Evolutionary conservation across 53 echinoderm and acorn worm genomes (phyloP), one percentile per base, ranked within the genome.

Genomic region (Actinopyga echinites): DNA sequence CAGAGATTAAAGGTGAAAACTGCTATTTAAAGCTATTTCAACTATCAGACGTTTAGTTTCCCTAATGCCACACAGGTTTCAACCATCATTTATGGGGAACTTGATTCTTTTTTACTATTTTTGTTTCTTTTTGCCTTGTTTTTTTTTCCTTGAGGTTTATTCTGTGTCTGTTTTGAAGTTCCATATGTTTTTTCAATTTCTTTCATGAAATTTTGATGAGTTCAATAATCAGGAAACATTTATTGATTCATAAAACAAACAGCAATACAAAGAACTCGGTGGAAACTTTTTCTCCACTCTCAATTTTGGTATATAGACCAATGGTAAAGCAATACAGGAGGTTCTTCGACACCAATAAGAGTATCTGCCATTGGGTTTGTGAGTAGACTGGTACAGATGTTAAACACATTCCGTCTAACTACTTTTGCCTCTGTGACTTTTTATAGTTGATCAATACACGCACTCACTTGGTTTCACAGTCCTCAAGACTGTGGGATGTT

Each of bases 241-340:
- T 49, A 71, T 44, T 21, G 42, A 38, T 42, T 42, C 11, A 43
- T 44, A 71, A 42, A 71, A 71, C 32, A 71, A 71, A 71, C 44
- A 71, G n/a, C 71, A 71, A 43, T 44, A 42, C 38, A 71, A n/a
- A 33, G 21, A 10, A 71, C 71, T 42, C 40, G 28, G 63, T 3
- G 17, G 40, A 42, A 42, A 26, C 32, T 71, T 40, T 44, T n/a
- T 38, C 24, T 30, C 20, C 38, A 28, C 44, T 40, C 15, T 13
- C 20, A 15, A 25, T 40, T 25, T 21, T 23, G 23, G 17, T 11
- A 44, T 22, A 5, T 35, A 21, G n/a, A n/a, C n/a, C 25, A 42
- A 71, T 71, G 71, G 71, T 71, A 71, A 71, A 71, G 43, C 42
- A 71, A 71, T 71, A 42, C 44, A 71, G 71, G 71, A 71, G 71